Percentiles rank a stretch among this genome's conserved stretches.
These are phyloP conservation scores for Dendroctonus valens DNA, from an alignment of 1,140 invertebrate genomes.

Conservation along the genomic window DNA sequence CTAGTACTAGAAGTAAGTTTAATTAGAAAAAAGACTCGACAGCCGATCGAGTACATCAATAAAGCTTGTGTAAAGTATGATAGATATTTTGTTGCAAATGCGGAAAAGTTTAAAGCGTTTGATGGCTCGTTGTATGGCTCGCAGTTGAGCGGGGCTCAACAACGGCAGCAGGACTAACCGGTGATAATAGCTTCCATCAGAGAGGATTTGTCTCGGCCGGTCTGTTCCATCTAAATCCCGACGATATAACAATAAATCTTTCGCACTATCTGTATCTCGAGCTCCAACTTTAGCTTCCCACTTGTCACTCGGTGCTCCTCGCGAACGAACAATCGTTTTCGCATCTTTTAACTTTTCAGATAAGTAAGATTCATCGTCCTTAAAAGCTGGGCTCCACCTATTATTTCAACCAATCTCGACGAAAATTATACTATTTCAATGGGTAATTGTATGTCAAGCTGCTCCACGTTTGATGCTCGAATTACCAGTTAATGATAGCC, in stretches of 20 bases:
- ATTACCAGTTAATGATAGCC: no score
- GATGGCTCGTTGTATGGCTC: constrained; percentile 8
- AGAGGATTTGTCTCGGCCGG: constrained; percentile 44
- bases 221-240: constrained; percentile 44
- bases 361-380: constrained; percentile 45
- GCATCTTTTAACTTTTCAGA: constrained; percentile 46
- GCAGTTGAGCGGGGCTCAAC: constrained; percentile 8
- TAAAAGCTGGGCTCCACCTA: constrained; percentile 18
- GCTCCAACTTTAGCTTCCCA: constrained; percentile 40
- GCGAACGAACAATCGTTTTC: constrained; percentile 40
- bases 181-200: constrained; percentile 47
- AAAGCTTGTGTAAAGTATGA: no score
- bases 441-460: neutral
- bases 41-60: no score
- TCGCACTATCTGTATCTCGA: constrained; percentile 42
- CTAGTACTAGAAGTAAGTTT: constrained; percentile 1
- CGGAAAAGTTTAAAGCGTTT: constrained; percentile 11
- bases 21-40: neutral
- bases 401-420: constrained; percentile 16
- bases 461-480: no score
- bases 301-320: constrained; percentile 41
- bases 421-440: constrained; percentile 13
- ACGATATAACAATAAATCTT: constrained; percentile 49
- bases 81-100: constrained; percentile 3
- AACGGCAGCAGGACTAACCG: constrained; percentile 34